Conservation (phyloP, 2,113 vertebrate genomes). For the Psilopsiagon aymara region DNA sequence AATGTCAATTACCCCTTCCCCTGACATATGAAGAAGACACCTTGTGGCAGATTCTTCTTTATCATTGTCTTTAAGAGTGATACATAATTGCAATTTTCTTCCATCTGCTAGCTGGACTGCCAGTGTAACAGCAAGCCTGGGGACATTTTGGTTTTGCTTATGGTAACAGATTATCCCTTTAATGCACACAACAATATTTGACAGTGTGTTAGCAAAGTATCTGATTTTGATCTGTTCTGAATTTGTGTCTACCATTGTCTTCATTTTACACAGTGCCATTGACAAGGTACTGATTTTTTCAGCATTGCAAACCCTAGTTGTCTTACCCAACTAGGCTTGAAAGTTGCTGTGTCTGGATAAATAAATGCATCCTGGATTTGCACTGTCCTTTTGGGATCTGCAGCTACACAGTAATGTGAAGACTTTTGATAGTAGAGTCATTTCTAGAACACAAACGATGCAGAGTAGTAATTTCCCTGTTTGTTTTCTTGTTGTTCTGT, state of each 20-base stretch:
- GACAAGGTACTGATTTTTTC: neutral
- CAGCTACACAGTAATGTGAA: neutral
- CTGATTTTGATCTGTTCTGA: neutral
- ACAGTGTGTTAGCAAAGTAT: neutral
- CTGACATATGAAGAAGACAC: neutral
- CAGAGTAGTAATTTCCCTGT: rapidly evolving
- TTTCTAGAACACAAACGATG: rapidly evolving
- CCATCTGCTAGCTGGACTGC: neutral
- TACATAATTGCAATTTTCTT: constrained; percentile 10
- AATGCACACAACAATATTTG: neutral
- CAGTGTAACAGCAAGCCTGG: neutral
- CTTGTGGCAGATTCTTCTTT: neutral
- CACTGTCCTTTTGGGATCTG: neutral
- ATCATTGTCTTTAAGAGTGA: constrained; percentile 25
- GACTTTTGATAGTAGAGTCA: neutral
- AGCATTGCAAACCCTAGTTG: neutral
- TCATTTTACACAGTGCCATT: neutral
- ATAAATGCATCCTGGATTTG: neutral
- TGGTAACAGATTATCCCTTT: neutral
- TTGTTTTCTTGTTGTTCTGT: neutral
- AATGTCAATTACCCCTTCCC: neutral
- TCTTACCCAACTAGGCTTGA: neutral
- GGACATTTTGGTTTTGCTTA: neutral
- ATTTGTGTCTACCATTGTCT: neutral
- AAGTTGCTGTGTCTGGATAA: neutral